Evolutionary conservation across 1,140 invertebrate species (phyloP).

Genomic region (Sweltsa coloradensis): DNA sequence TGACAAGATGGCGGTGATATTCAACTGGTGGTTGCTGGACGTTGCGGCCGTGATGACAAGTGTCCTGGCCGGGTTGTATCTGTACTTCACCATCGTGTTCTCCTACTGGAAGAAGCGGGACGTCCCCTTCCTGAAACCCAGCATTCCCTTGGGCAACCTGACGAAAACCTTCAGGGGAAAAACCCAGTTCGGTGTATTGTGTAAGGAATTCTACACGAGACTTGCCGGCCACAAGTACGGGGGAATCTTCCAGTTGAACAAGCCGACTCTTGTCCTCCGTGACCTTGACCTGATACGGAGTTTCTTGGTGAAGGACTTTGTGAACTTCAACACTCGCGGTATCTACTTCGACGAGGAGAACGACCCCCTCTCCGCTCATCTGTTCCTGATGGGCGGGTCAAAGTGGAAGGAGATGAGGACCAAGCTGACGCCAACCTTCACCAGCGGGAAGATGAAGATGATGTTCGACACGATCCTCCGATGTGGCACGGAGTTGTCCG

Average conservation of each 20-base stretch:
- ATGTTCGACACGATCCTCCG: conserved; percentile 26
- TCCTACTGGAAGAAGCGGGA: conserved; percentile 22
- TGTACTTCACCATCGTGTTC: conserved; percentile 20
- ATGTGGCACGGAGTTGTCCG: conserved; percentile 6
- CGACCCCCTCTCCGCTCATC: not conserved
- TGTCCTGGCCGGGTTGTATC: not conserved
- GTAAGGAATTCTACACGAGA: not conserved
- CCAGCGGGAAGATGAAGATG: conserved; percentile 33
- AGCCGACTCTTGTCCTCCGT: conserved; percentile 31
- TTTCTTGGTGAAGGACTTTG: conserved; percentile 35
- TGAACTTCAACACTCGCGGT: conserved; percentile 32
- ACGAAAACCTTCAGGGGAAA: not conserved
- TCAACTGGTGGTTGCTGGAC: not conserved
- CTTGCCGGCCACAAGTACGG: not conserved
- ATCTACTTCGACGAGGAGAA: conserved; percentile 31
- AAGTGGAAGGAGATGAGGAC: conserved; percentile 33
- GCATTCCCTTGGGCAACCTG: conserved; percentile 17
- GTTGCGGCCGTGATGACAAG: not conserved
- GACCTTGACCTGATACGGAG: conserved; percentile 35
- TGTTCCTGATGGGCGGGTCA: conserved; percentile 4
- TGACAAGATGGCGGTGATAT: conserved; percentile 1
- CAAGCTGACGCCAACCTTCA: conserved; percentile 35
- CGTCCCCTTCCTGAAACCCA: conserved; percentile 18
- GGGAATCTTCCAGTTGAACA: conserved; percentile 33
- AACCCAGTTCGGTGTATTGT: conserved; percentile 12